Percentiles rank a stretch among this genome's conserved stretches.
These are phyloP conservation scores for Pygocentrus nattereri DNA, from an alignment of 2,797 vertebrate species.

Conservation along the genomic window DNA sequence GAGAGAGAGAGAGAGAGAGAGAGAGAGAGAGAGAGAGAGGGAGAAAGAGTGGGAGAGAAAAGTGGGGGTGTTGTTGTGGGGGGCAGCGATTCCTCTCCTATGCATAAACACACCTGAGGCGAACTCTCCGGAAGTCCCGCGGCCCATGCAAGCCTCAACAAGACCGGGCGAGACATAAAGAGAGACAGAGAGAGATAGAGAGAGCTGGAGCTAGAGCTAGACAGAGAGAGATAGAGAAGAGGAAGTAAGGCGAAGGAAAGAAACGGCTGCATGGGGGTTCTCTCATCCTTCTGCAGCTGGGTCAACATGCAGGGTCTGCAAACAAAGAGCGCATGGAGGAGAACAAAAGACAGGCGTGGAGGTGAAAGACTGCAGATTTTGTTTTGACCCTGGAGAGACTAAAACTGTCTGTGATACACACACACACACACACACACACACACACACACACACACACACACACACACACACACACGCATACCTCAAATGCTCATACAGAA, in stretches of 20 bases:
- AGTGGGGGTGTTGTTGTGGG: background rate
- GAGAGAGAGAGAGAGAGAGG: background rate
- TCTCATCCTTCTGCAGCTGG: constrained; percentile 77
- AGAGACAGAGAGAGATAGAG: constrained; percentile 17
- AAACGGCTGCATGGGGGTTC: constrained; percentile 52
- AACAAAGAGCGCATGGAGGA: constrained; percentile 69
- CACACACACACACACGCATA: background rate
- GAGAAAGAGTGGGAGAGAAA: background rate
- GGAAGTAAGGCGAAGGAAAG: constrained; percentile 36
- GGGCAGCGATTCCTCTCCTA: background rate
- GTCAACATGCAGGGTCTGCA: constrained; percentile 74
- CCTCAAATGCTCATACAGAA: constrained; percentile 3
- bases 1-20: background rate
- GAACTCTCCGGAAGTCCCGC: constrained; percentile 42
- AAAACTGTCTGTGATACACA: constrained; percentile 53
- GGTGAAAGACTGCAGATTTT: constrained; percentile 53
- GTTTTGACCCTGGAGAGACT: constrained; percentile 47
- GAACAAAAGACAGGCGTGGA: constrained; percentile 60
- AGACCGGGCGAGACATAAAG: constrained; percentile 14
- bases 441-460: constrained; percentile 16
- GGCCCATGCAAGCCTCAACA: constrained; percentile 61
- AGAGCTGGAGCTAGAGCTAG: constrained; percentile 23
- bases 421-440: constrained; percentile 15
- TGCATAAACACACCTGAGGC: constrained; percentile 53
- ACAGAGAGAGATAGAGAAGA: background rate